phyloP scores from a whole-genome alignment of 2,797 vertebrate genomes.

The Xenops minutus region DNA sequence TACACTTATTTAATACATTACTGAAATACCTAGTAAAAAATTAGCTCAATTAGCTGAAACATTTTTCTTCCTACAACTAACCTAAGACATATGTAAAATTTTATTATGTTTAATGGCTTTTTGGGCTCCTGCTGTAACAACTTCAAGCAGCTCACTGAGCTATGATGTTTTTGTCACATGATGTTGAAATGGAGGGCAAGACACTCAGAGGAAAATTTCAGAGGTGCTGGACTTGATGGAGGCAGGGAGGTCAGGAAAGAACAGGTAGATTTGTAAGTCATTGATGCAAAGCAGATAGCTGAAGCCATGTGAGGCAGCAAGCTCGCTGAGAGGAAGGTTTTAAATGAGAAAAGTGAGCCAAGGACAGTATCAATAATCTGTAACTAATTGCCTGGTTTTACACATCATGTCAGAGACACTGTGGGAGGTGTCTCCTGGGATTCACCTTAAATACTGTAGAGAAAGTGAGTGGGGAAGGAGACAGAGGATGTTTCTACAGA shows the following conservation, averaged over 20 bases:
- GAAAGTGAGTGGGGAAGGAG: neutral
- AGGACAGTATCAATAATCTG: constrained; percentile 51
- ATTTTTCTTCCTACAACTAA: constrained; percentile 59
- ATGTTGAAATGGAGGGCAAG: constrained; percentile 58
- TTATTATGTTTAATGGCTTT: constrained; percentile 51
- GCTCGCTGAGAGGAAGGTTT: neutral
- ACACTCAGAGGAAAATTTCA: constrained; percentile 41
- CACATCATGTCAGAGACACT: neutral
- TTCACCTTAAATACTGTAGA: neutral
- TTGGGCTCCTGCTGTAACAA: constrained; percentile 32
- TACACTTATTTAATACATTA: neutral
- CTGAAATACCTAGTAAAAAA: constrained; percentile 43
- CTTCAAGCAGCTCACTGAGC: constrained; percentile 47
- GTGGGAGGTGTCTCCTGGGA: neutral
- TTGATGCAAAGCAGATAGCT: constrained; percentile 49
- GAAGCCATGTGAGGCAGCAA: constrained; percentile 14
- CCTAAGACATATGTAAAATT: constrained; percentile 48
- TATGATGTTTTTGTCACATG: constrained; percentile 43
- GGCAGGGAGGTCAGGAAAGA: constrained; percentile 30
- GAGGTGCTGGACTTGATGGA: constrained; percentile 10
- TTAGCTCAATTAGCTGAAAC: constrained; percentile 48
- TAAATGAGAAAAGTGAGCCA: constrained; percentile 53
- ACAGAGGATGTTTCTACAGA: neutral
- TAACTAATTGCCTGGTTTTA: constrained; percentile 36
- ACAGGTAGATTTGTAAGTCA: constrained; percentile 60